Conservation (phyloP, 1,140 invertebrate genomes). For the Riptortus pedestris region DNA sequence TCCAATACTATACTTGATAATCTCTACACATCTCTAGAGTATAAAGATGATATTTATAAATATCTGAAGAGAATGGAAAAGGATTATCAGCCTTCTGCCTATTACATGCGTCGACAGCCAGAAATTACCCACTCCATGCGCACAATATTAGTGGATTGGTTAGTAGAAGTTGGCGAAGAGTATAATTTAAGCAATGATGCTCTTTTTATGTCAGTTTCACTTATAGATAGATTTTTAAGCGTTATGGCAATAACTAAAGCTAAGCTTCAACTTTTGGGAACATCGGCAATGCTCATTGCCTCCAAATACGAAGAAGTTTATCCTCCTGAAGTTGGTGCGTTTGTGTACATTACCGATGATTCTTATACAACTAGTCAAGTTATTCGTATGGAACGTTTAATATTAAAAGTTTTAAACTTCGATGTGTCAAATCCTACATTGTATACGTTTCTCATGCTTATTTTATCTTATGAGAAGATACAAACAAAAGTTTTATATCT, state of each 20-base stretch:
- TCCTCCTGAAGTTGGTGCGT: slow-evolving; percentile 86
- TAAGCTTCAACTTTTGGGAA: slow-evolving; percentile 89
- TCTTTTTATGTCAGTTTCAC: slow-evolving; percentile 79
- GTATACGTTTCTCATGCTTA: slow-evolving; percentile 65
- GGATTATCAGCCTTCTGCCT: slow-evolving; percentile 37
- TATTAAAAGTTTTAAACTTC: slow-evolving; percentile 82
- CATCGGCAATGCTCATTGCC: slow-evolving; percentile 90
- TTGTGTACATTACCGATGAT: slow-evolving; percentile 94
- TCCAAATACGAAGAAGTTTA: slow-evolving; percentile 96
- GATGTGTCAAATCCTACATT: slow-evolving; percentile 77
- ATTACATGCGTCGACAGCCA: slow-evolving; percentile 86
- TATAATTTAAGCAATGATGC: slow-evolving; percentile 80
- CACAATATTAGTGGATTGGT: slow-evolving; percentile 82
- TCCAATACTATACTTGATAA: not conserved
- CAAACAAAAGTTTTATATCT: slow-evolving; percentile 32
- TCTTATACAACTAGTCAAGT: slow-evolving; percentile 87
- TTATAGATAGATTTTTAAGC: slow-evolving; percentile 61
- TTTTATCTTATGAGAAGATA: slow-evolving; percentile 54
- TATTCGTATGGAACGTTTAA: slow-evolving; percentile 83
- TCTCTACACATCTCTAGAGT: not conserved
- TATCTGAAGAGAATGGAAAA: slow-evolving; percentile 38
- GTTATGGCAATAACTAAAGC: slow-evolving; percentile 84
- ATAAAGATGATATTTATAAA: not conserved
- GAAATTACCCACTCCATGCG: slow-evolving; percentile 83
- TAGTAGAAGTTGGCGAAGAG: slow-evolving; percentile 86